Conservation (phyloP, 2,113 vertebrate species). For the Scolopax mira region DNA sequence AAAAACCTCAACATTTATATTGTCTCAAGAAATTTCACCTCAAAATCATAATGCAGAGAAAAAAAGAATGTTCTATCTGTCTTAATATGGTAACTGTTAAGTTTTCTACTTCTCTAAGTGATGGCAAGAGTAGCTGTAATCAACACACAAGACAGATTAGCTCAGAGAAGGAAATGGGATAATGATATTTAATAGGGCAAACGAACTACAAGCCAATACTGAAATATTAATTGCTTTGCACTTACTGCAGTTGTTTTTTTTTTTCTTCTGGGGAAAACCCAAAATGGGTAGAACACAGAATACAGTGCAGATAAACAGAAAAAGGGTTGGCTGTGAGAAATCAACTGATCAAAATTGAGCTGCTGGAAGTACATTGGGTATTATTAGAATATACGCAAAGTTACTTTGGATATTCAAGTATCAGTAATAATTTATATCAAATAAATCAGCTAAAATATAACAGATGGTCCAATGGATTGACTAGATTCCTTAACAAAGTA, state of each 20-base stretch:
- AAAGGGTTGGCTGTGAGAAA: neutral
- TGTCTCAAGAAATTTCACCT: neutral
- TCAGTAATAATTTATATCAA: neutral
- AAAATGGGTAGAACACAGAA: neutral
- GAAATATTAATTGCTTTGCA: neutral
- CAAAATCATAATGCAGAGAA: neutral
- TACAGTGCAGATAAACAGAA: neutral
- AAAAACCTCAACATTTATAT: neutral
- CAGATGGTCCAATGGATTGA: neutral
- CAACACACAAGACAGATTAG: neutral
- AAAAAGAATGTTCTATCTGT: neutral
- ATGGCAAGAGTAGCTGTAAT: neutral
- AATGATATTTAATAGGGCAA: neutral
- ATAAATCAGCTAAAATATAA: neutral
- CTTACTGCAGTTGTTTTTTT: neutral
- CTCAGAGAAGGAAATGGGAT: neutral
- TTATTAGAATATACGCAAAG: neutral
- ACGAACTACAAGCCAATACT: neutral
- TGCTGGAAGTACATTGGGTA: neutral
- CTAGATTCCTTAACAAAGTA: neutral
- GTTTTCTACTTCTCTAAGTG: neutral
- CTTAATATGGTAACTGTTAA: neutral
- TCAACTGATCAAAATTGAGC: neutral
- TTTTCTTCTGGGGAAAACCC: neutral
- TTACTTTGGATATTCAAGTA: neutral